phyloP scores from a whole-genome alignment of 2,113 vertebrate genomes.

The Platycercus adscitus region DNA sequence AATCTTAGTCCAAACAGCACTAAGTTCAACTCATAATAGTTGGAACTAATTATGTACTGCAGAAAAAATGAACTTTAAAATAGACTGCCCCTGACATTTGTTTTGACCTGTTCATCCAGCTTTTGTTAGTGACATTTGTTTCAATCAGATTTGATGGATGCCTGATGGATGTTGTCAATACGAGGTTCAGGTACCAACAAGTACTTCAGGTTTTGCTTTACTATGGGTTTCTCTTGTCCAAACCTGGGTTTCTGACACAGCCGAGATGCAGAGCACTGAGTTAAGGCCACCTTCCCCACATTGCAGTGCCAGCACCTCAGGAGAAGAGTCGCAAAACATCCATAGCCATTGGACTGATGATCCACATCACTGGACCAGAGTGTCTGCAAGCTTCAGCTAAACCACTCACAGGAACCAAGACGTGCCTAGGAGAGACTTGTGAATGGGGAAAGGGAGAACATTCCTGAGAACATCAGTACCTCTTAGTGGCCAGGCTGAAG shows the following conservation, averaged over 20 bases:
- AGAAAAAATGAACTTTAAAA: background rate
- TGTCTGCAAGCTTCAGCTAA: background rate
- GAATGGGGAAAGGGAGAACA: background rate
- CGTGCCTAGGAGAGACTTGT: background rate
- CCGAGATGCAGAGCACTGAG: background rate
- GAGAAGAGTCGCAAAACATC: background rate
- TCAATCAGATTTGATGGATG: background rate
- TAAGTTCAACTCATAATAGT: background rate
- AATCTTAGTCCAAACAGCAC: background rate
- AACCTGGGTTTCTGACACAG: background rate
- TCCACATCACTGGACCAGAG: rapidly evolving
- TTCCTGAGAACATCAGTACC: rapidly evolving
- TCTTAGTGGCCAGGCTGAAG: background rate
- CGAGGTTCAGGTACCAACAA: background rate
- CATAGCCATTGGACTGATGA: rapidly evolving
- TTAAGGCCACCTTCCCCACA: background rate
- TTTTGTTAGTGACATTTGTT: background rate
- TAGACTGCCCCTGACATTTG: background rate
- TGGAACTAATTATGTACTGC: background rate
- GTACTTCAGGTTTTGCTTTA: background rate
- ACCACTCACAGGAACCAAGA: background rate
- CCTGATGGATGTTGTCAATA: background rate
- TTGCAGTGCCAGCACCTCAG: background rate
- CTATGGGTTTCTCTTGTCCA: background rate
- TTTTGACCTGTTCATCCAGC: background rate